Evolutionary conservation across 2,888 invertebrate species (phyloP), one percentile per base, ranked within the genome.

Genomic region (Ichneumoninae sp.): DNA sequence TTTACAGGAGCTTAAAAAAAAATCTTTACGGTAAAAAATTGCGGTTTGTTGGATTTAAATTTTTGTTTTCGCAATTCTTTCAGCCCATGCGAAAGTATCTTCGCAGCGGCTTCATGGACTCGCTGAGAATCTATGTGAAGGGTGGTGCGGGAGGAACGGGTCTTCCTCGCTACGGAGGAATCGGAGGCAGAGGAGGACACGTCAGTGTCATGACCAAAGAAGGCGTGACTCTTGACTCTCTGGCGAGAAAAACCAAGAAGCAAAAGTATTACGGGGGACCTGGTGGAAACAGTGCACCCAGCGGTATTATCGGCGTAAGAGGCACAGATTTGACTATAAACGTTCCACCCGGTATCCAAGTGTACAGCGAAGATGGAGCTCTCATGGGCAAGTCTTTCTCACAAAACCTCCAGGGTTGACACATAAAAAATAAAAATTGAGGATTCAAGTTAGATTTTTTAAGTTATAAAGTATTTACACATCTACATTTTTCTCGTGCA

Each of bases 101-200:
- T 1, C 90, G 91, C 66, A 87, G 82, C 44, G 94, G 95, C 86
- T 98, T 98, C 91, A 92, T 98, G 54, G 99, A 99, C 93, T 96
- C 96, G 0, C 94, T 99, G 33, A 95, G 97, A 86, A 92, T 99
- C 54, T 95, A 96, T 90, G 97, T 98, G 0, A 96, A 96, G 92
- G 98, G 96, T 2, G 99, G 99, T 2, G 94, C 96, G 33, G 99
- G 99, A 10, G 97, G 97, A 50, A 95, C 95, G 90, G 97, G 97
- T 19, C 94, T 96, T 26, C 96, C 96, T 1, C 97, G 96, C 90
- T 98, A 96, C 93, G 98, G 98, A 1, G 99, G 98, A 0, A 94
- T 97, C 13, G 99, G 99, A 10, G 99, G 99, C 0, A 96, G 96
- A 93, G 99, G 99, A 57, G 99, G 99, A 1, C 96, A 97, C 93